Evolutionary conservation across 2,797 vertebrate genomes (phyloP), one percentile per base, ranked within the genome.

Genomic region (Centropyge bicolor): DNA sequence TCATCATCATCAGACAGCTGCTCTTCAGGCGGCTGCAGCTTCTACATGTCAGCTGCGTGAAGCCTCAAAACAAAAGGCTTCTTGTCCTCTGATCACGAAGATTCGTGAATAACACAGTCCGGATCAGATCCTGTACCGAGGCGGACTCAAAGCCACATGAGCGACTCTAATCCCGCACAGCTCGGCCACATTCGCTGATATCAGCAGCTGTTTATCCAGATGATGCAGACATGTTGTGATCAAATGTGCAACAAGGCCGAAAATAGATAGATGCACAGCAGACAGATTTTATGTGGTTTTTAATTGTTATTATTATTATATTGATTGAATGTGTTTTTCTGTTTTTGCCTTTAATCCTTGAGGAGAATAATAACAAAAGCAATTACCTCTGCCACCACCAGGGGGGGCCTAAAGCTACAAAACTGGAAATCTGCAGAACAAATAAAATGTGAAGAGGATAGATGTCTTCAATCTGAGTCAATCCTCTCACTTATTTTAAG

Each of bases 1-100:
- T 78, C 83, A 36, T 82, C 41, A 35, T 64, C 52, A 38, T 73
- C 52, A 68, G 63, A 70, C 91, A 89, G 85, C 85, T 89, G 90
- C 75, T 81, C 66, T 54, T 57, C 12, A 74, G 13, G 13, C 62
- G 43, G 22, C 67, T 17, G 69, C 19, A 57, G 78, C n/a, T 56
- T 76, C 60, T 41, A 35, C 76, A 19, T 43, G 68, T 56, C 82
- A 78, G 83, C 75, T 76, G 82, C 70, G 49, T 17, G 38, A 65
- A 17, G 65, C 48, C 1, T 11, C 24, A 43, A 62, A 56, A 72
- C 36, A 79, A 66, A 75, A 31, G 48, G 35, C 72, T 73, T 5
- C 12, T 63, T 12, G 22, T 68, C 54, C 52, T 54, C 46, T 1
- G 27, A 31, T 31, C 27, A 31, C 27, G 27, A 31, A 31, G 27